Evolutionary conservation across 1,140 invertebrate genomes (phyloP), one percentile per base, ranked within the genome.

Genomic region (Harlomillsia oculata): DNA sequence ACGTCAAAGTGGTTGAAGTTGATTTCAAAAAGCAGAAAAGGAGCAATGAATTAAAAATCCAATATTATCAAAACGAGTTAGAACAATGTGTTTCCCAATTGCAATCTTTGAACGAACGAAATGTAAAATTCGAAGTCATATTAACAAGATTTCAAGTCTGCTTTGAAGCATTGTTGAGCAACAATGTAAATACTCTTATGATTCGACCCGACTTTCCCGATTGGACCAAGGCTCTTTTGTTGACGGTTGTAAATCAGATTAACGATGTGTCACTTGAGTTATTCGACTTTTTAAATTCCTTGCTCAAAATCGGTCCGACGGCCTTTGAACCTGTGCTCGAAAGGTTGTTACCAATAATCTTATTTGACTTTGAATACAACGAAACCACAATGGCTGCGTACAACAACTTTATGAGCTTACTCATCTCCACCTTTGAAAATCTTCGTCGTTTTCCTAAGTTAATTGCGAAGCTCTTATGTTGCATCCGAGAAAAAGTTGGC

Each of bases 381-480:
- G 30, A 36, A 3, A n/a, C 25, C 5, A 36, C 36, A 21, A 11
- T n/a, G 8, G 14, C 26, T 11, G 13, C 25, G n/a, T 64, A 53
- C 34, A 29, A 26, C 14, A 34, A 50, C 1, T 60, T 60, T 43
- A 60, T 64, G 55, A 52, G 53, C 13, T 18, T 49, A n/a, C 21
- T 64, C 3, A 40, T 51, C 11, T 4, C 13, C 0, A 60, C 41
- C 13, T 64, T 64, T 57, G 57, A 57, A 14, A 64, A 54, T 18
- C 45, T 64, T 4, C 32, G 58, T 36, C 37, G 62, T 26, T 60
- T 49, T 44, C 62, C 62, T 4, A 64, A 64, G 39, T 40, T 64
- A 20, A 60, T 64, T 26, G 46, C 60, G 5, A 65, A 62, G 36
- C 13, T 60, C 3, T 41, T 60, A n/a, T 29, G 9, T 34, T 60